Conservation (phyloP, 1,140 invertebrate species). For the Helicoverpa zea region DNA sequence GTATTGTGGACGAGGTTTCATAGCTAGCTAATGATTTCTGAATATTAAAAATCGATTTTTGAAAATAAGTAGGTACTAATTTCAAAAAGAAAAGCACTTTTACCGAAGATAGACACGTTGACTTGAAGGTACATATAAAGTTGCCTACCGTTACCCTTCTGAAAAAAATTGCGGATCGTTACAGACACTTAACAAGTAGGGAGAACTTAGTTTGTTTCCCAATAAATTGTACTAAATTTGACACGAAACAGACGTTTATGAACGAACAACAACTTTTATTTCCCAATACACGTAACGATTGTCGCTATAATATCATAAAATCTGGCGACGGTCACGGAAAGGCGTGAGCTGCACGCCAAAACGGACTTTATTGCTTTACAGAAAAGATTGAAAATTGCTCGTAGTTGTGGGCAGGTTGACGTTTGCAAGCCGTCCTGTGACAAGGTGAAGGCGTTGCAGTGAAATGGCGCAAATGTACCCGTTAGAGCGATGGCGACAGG, state of each 20-base stretch:
- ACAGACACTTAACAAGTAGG: background rate
- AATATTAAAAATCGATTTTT: background rate
- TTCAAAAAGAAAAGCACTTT: too few species aligned
- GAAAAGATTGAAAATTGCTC: background rate
- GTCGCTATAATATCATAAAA: slow-evolving; percentile 47
- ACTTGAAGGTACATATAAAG: too few species aligned
- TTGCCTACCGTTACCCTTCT: too few species aligned
- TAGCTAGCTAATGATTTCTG: background rate
- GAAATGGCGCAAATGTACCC: background rate
- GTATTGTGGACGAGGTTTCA: background rate
- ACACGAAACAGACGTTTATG: slow-evolving; percentile 47
- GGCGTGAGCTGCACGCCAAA: background rate
- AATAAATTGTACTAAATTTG: slow-evolving; percentile 46
- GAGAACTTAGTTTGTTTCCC: slow-evolving; percentile 39
- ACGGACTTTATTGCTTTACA: background rate
- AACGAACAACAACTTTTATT: slow-evolving; percentile 49
- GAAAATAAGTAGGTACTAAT: background rate
- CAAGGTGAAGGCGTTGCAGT: slow-evolving; percentile 5
- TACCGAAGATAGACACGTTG: too few species aligned
- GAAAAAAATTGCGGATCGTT: background rate
- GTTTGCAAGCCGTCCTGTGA: background rate
- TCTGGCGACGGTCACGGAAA: slow-evolving; percentile 30
- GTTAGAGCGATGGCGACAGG: background rate
- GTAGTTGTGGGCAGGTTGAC: background rate
- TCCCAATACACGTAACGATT: slow-evolving; percentile 45